Conservation (phyloP, 2,888 invertebrate species). For the Acronicta aceris region DNA sequence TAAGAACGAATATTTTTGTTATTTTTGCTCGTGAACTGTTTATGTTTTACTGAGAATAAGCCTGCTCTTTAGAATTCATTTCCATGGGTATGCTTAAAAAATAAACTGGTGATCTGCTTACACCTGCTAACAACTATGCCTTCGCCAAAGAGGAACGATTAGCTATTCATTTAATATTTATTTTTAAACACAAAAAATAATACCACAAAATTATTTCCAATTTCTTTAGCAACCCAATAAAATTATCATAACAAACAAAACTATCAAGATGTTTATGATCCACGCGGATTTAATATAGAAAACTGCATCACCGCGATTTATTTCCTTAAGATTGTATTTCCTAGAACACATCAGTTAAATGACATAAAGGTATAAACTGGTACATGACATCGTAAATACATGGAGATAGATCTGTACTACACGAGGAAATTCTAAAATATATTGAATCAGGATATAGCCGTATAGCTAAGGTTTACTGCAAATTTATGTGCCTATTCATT, state of each 20-base stretch:
- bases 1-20: not conserved
- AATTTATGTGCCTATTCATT: slow-evolving; percentile 65
- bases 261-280: slow-evolving; percentile 53
- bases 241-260: slow-evolving; percentile 55
- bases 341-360: slow-evolving; percentile 52
- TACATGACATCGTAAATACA: slow-evolving; percentile 69
- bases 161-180: too few species aligned
- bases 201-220: slow-evolving; percentile 27
- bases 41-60: not conserved
- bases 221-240: slow-evolving; percentile 25
- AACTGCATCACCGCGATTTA: slow-evolving; percentile 41
- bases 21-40: not conserved
- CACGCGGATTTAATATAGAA: slow-evolving; percentile 42
- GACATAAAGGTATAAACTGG: slow-evolving; percentile 51
- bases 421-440: slow-evolving; percentile 56
- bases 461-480: slow-evolving; percentile 65
- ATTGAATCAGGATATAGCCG: slow-evolving; percentile 68
- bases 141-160: not conserved
- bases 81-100: not conserved
- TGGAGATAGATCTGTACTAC: slow-evolving; percentile 58
- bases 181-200: slow-evolving; percentile 2
- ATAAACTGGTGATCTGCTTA: not conserved
- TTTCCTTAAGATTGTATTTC: slow-evolving; percentile 55
- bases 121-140: not conserved
- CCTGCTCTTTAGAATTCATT: not conserved